Conservation (phyloP, 2,113 vertebrate species). For the Urocynchramus pylzowi region DNA sequence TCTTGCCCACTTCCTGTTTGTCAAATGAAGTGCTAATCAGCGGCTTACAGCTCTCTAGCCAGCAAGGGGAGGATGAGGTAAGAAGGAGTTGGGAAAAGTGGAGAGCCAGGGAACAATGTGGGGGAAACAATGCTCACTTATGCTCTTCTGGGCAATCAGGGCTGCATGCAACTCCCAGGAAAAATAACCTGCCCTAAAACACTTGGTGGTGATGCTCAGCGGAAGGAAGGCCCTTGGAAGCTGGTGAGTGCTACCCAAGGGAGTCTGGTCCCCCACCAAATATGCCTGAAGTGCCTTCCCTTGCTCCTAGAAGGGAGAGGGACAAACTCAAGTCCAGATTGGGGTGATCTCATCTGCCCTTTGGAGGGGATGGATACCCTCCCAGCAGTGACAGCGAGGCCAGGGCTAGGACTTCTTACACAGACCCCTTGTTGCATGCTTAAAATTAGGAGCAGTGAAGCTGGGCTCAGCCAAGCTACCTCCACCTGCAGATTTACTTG, state of each 20-base stretch:
- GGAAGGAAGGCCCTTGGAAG: background rate
- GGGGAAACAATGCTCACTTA: constrained; percentile 58
- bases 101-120: constrained; percentile 41
- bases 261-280: background rate
- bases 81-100: constrained; percentile 60
- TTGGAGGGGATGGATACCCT: background rate
- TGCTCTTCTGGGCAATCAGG: constrained; percentile 41
- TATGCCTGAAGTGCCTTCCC: background rate
- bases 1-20: constrained; percentile 72
- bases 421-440: background rate
- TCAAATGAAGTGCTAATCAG: constrained; percentile 74
- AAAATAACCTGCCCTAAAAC: constrained; percentile 38
- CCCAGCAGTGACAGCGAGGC: background rate
- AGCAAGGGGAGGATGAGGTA: constrained; percentile 60
- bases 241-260: accelerated
- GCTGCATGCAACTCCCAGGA: background rate
- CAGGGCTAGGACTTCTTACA: background rate
- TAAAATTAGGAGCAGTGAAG: background rate
- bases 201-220: background rate
- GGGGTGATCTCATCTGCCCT: background rate
- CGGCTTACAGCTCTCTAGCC: constrained; percentile 50
- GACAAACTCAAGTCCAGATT: background rate
- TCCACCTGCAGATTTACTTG: background rate
- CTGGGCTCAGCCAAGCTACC: background rate
- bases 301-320: background rate